These are phyloP conservation scores for Sebastes paucispinis DNA, from an alignment of 2,797 vertebrate species.

Conservation along the genomic window DNA sequence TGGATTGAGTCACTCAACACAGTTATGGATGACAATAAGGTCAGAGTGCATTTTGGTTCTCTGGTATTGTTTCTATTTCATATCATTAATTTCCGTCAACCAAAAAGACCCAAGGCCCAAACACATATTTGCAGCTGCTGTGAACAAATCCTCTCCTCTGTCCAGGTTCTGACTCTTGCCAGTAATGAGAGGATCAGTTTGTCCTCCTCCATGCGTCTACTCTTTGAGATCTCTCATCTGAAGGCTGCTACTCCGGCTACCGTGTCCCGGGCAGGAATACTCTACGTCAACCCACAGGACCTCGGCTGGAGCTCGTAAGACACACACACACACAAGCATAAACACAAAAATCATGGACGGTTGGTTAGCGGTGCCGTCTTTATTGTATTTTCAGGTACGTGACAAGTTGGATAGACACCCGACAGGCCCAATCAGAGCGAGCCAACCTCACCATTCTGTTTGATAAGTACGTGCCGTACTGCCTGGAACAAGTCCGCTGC, in stretches of 20 bases:
- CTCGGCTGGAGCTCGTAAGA: conserved; percentile 85
- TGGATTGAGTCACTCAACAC: conserved; percentile 88
- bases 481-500: conserved; percentile 85
- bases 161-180: conserved; percentile 82
- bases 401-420: conserved; percentile 84
- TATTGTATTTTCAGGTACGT: conserved; percentile 68
- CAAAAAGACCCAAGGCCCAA: too few relatives aligned
- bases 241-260: conserved; percentile 82
- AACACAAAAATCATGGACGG: neutral
- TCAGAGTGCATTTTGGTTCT: conserved; percentile 23
- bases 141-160: neutral
- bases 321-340: neutral
- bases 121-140: neutral
- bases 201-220: conserved; percentile 80
- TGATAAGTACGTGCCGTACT: conserved; percentile 82
- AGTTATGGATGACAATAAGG: conserved; percentile 86
- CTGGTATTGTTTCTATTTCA: neutral
- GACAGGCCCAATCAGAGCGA: conserved; percentile 83
- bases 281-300: conserved; percentile 84
- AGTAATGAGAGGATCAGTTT: conserved; percentile 84
- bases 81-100: too few relatives aligned
- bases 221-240: conserved; percentile 86
- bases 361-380: neutral
- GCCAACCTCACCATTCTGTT: conserved; percentile 85
- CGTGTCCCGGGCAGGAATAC: conserved; percentile 82